Base-by-base conservation (phyloP, 2,888 invertebrate species). In the Synanthedon tipuliformis region DNA sequence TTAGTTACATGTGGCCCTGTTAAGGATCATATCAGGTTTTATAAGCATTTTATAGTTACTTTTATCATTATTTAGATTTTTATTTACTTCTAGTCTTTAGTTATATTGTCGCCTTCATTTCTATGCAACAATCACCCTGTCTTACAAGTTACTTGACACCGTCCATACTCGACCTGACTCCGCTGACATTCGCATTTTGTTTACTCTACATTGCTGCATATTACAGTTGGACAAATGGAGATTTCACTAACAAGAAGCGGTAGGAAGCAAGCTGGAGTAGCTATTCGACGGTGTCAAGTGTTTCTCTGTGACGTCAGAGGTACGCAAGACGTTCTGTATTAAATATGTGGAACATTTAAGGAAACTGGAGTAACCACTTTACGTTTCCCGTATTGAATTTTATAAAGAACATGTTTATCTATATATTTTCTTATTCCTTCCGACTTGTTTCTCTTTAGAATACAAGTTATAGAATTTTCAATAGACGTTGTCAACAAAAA, bases 301-400 rank as follows among this genome's bases (percentile, higher is more conserved):
- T 13, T 45, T 45, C 45, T 45, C 45, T 45, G 34, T 34, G 45
- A 45, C 45, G 45, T 45, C 45, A 45, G 45, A 45, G 45, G 34
- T 10, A 45, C 13, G 45, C 13, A 56, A 51, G 54, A 40, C 53
- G 51, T 52, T 52, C 52, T 48, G 48, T 51, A 50, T 34, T 34
- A 63, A 62, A 60, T 71, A 74, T 71, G 68, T 73, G 61, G 69
- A 60, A 55, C 70, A 66, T 66, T 65, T 62, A 63, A 65, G 62
- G 59, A 59, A 59, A 56, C 16, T 16, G 18, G 16, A 49, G 49
- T 49, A 7, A 15, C 49, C 49, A 5, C 34, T 34, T 34, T 34
- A 34, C 34, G 34, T 34, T 34, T 34, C 10, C 10, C 10, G 34
- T 34, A 34, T 45, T 13, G n/a, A 45, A 45, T 45, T 45, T 45